Evolutionary conservation across 1,140 invertebrate genomes (phyloP), one percentile per base, ranked within the genome.

Genomic region (Euura saliciscinereae): DNA sequence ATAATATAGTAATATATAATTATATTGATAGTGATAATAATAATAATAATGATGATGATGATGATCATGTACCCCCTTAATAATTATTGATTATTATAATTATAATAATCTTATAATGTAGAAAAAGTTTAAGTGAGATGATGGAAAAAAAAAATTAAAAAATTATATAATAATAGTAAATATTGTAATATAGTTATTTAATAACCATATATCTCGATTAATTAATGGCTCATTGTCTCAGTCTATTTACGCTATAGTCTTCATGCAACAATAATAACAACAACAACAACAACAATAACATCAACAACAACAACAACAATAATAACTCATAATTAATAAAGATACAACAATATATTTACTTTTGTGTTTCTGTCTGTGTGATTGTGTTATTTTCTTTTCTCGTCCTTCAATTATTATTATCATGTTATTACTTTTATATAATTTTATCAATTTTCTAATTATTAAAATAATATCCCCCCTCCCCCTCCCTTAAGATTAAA

Each of bases 331-430:
- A 59, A 28, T 11, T 59, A 59, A 85, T 83, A 85, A 84, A 83
- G 80, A 83, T 84, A 85, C 83, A 85, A 85, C 82, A 84, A 85
- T 85, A 81, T 84, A 82, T 80, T 83, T 83, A 80, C 77, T 83
- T 78, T 75, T 82, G 77, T 75, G 75, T 79, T 75, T 76, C 66
- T 80, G 71, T 65, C 71, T 80, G 76, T 76, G 75, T 78, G 74
- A 76, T 65, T 79, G n/a, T 43, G 51, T 76, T 44, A n/a, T 43
- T 71, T 13, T 45, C 75, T 71, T 71, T 72, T 74, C 75, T 70
- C 73, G 64, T 43, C 76, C 66, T 10, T 3, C 13, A 59, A 59
- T 59, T 59, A 59, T n/a, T n/a, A 59, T n/a, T 59, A 28, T 71
- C 45, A 44, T 71, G 13, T 65, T 70, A 51, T 45, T n/a, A n/a